Percentiles rank a stretch among this genome's conserved stretches.
Conservation (phyloP, 2,888 invertebrate species). For the Pandemis corylana region DNA sequence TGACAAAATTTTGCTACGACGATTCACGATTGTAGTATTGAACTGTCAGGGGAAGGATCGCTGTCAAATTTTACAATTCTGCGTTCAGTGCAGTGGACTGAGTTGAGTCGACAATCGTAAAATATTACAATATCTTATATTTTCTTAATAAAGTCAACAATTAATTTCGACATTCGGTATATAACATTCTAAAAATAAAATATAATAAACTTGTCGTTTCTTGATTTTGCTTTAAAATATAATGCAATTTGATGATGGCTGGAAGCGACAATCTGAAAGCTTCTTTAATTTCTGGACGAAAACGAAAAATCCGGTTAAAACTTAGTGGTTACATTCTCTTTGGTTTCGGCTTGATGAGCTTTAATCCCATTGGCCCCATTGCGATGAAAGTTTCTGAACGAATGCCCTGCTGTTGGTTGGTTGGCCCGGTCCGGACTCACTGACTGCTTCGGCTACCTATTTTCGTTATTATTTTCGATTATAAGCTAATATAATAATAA, state of each 20-base stretch:
- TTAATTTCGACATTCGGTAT: too few species aligned
- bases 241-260: too few species aligned
- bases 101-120: neutral
- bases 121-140: neutral
- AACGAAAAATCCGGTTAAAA: neutral
- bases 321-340: too few species aligned
- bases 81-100: slow-evolving; percentile 24
- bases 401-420: slow-evolving; percentile 29
- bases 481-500: slow-evolving; percentile 25
- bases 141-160: neutral
- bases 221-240: too few species aligned
- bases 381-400: slow-evolving; percentile 19
- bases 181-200: too few species aligned
- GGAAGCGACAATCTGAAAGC: neutral
- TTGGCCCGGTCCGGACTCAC: slow-evolving; percentile 34
- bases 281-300: slow-evolving; percentile 16
- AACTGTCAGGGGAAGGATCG: slow-evolving; percentile 32
- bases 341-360: too few species aligned
- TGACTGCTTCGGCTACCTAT: slow-evolving; percentile 36
- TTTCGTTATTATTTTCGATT: slow-evolving; percentile 35
- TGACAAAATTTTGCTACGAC: slow-evolving; percentile 69
- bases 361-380: neutral
- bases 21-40: slow-evolving; percentile 47
- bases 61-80: slow-evolving; percentile 35
- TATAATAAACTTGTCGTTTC: too few species aligned